Evolutionary conservation across 1,140 invertebrate species (phyloP), one percentile per base, ranked within the genome.

Genomic region (Ceratitis capitata): DNA sequence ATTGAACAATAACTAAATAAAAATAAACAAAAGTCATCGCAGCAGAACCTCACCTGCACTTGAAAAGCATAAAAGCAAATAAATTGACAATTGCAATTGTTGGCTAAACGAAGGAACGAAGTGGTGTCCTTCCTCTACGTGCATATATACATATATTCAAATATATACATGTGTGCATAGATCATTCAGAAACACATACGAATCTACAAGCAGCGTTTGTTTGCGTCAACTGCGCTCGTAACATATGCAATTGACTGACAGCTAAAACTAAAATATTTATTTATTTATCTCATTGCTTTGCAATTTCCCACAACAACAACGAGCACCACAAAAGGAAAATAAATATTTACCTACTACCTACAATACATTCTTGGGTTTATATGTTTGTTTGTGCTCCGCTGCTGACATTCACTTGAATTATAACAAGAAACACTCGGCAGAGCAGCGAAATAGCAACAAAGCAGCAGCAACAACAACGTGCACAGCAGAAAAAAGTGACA

Each of bases 181-280:
- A n/a, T n/a, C n/a, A n/a, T n/a, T n/a, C n/a, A n/a, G n/a, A n/a
- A n/a, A n/a, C n/a, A n/a, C n/a, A n/a, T n/a, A n/a, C n/a, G n/a
- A n/a, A n/a, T n/a, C n/a, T n/a, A n/a, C n/a, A n/a, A n/a, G n/a
- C n/a, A 35, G 10, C 39, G 39, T 45, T n/a, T n/a, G n/a, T n/a
- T n/a, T 78, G 69, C 69, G 23, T 9, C 69, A 78, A n/a, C 69
- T 78, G 39, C 32, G n/a, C 12, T 78, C 6, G 39, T 39, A 78
- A 42, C 19, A 39, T 19, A 78, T 78, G 69, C 45, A 39, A 42
- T 78, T 78, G 69, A 78, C 69, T 78, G 69, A 78, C 69, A 78
- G 23, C 39, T 45, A 45, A 45, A 78, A 45, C 69, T 45, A 47
- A 78, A 47, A 78, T 78, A 78, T 78, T 78, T 78, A 78, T 45